A percentile compares a stretch with the other conserved stretches of the same genome.
phyloP scores from a whole-genome alignment of 2,797 vertebrate species.

The Novumbra hubbsi region DNA sequence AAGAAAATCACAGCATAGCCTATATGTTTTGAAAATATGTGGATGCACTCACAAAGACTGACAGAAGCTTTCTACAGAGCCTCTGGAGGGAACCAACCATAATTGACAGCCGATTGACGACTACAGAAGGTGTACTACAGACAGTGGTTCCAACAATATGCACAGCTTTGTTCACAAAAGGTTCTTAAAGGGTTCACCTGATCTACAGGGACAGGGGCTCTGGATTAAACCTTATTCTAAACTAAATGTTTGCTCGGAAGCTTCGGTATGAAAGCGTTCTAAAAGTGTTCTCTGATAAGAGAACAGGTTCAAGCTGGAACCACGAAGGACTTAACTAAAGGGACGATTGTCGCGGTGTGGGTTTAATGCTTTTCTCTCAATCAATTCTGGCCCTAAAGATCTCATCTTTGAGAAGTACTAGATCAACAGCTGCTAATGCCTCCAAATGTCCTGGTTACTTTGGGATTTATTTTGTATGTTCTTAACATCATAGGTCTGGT shows the following conservation, averaged over 20 bases:
- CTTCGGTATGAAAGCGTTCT: not conserved
- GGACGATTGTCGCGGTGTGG: conserved; percentile 9
- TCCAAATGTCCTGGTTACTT: not conserved
- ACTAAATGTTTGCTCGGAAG: not conserved
- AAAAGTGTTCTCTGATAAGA: not conserved
- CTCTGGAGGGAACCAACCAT: not conserved
- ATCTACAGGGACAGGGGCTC: not conserved
- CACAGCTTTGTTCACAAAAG: not conserved
- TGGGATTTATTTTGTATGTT: not conserved
- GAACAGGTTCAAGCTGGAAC: not conserved
- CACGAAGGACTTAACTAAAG: conserved; percentile 8
- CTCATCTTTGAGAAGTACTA: conserved; percentile 28
- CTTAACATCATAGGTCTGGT: conserved; percentile 35
- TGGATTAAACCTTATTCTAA: not conserved
- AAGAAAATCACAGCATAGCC: not conserved
- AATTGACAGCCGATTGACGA: not conserved
- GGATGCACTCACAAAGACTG: not conserved
- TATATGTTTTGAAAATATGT: not conserved
- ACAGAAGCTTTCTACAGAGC: not conserved
- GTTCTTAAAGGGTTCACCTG: not conserved
- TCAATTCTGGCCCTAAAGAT: conserved; percentile 11
- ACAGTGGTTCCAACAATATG: not conserved
- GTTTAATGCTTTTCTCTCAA: conserved; percentile 16
- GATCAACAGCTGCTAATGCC: conserved; percentile 34
- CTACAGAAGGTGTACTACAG: not conserved